phyloP scores from a whole-genome alignment of 2,797 vertebrate species.

The Ctenopoma multispine region DNA sequence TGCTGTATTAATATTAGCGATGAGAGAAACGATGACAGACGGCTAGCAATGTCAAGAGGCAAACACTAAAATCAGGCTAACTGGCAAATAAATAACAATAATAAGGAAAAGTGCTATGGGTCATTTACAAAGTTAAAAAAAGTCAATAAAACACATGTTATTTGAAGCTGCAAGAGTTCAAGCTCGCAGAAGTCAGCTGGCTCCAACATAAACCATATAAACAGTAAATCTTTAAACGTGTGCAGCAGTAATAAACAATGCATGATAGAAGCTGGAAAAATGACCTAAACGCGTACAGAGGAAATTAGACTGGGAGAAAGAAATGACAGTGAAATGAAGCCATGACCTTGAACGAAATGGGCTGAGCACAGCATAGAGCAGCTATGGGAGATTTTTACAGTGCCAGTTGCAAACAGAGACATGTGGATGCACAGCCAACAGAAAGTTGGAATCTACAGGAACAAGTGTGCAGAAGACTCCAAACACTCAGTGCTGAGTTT shows the following conservation, averaged over 20 bases:
- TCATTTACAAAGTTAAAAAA: background rate
- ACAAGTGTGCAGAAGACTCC: background rate
- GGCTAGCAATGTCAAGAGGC: background rate
- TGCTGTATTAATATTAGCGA: conserved; percentile 1
- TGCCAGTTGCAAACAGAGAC: conserved; percentile 38
- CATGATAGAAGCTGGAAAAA: conserved; percentile 3
- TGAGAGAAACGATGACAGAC: background rate
- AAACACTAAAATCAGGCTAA: background rate
- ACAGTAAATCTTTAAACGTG: conserved; percentile 14
- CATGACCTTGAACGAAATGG: conserved; percentile 58
- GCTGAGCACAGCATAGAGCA: conserved; percentile 14
- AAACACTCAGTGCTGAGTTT: background rate
- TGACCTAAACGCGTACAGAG: background rate
- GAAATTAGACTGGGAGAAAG: background rate
- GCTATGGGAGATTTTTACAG: conserved; percentile 33
- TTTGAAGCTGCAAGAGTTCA: conserved; percentile 3
- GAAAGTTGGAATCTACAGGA: conserved; percentile 28
- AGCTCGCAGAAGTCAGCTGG: background rate
- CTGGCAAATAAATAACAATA: background rate
- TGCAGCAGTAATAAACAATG: background rate
- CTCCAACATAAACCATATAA: background rate
- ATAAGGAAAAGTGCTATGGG: background rate
- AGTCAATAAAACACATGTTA: background rate
- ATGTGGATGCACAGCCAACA: conserved; percentile 20
- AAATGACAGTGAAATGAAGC: conserved; percentile 28